phyloP scores from a whole-genome alignment of 2,888 invertebrate species.

The Drosophila affinis region DNA sequence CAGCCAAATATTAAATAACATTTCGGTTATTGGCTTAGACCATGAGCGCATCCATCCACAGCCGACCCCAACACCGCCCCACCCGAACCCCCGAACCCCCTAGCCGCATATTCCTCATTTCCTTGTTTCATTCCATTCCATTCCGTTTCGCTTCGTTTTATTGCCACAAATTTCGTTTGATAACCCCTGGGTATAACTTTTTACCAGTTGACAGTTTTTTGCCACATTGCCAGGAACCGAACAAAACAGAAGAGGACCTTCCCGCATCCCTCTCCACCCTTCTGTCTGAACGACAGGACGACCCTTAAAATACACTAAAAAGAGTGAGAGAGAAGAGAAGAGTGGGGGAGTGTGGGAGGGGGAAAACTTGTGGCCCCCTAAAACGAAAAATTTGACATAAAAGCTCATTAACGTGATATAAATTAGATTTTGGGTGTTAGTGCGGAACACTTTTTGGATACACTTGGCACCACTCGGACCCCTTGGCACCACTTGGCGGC shows the following conservation, averaged over 20 bases:
- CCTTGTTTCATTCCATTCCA: not conserved
- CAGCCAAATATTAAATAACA: constrained; percentile 79
- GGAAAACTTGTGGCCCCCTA: constrained; percentile 13
- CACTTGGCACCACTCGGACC: constrained; percentile 60
- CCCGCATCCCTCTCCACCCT: not conserved
- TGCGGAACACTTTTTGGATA: constrained; percentile 68
- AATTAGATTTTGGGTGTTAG: constrained; percentile 76
- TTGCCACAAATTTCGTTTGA: constrained; percentile 74
- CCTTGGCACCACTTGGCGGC: constrained; percentile 60
- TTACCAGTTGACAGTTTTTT: constrained; percentile 74
- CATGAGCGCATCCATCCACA: not conserved
- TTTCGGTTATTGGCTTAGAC: constrained; percentile 75
- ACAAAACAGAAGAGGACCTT: no score
- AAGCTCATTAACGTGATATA: constrained; percentile 78
- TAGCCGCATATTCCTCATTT: constrained; percentile 4
- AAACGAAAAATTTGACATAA: constrained; percentile 65
- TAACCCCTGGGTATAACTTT: constrained; percentile 69
- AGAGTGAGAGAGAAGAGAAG: not conserved
- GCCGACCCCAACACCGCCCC: not conserved
- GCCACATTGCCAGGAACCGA: constrained; percentile 15
- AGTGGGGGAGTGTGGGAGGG: no score
- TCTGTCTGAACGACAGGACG: not conserved
- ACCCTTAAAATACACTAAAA: not conserved
- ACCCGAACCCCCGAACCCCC: not conserved
- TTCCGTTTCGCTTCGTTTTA: constrained; percentile 64